Percentiles rank a stretch among this genome's conserved stretches.
These are phyloP conservation scores for Diplogasteroides magnus DNA, from an alignment of 1,140 invertebrate species.

Conservation along the genomic window DNA sequence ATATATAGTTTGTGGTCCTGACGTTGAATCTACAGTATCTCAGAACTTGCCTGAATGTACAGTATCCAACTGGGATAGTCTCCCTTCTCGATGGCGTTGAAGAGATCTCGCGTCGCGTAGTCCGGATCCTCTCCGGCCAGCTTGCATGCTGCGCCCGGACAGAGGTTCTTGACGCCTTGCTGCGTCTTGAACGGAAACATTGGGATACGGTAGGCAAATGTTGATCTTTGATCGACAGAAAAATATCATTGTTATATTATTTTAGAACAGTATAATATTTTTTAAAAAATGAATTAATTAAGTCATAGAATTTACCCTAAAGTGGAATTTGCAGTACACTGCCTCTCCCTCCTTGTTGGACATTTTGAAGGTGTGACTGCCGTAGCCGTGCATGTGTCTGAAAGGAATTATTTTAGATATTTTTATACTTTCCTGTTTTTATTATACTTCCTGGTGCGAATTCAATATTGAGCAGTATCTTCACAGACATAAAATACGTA, in stretches of 20 bases:
- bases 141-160: slow-evolving; percentile 68
- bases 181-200: slow-evolving; percentile 64
- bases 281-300: neutral
- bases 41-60: slow-evolving; percentile 62
- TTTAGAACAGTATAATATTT: slow-evolving; percentile 13
- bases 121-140: slow-evolving; percentile 75
- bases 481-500: too few relatives aligned
- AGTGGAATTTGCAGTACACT: slow-evolving; percentile 87
- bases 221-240: neutral
- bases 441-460: too few relatives aligned
- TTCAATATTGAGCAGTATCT: too few relatives aligned
- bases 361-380: slow-evolving; percentile 87
- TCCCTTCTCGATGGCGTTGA: slow-evolving; percentile 75
- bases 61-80: slow-evolving; percentile 73
- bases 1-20: too few relatives aligned
- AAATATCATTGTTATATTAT: neutral
- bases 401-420: slow-evolving; percentile 63
- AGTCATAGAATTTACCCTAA: slow-evolving; percentile 68
- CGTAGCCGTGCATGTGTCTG: slow-evolving; percentile 85
- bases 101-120: slow-evolving; percentile 79
- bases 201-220: neutral
- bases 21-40: too few relatives aligned
- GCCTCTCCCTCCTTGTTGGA: slow-evolving; percentile 72
- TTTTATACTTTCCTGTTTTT: neutral
- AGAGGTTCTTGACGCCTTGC: slow-evolving; percentile 80